phyloP scores from a whole-genome alignment of 1,140 invertebrate genomes.

The Papilio polytes region DNA sequence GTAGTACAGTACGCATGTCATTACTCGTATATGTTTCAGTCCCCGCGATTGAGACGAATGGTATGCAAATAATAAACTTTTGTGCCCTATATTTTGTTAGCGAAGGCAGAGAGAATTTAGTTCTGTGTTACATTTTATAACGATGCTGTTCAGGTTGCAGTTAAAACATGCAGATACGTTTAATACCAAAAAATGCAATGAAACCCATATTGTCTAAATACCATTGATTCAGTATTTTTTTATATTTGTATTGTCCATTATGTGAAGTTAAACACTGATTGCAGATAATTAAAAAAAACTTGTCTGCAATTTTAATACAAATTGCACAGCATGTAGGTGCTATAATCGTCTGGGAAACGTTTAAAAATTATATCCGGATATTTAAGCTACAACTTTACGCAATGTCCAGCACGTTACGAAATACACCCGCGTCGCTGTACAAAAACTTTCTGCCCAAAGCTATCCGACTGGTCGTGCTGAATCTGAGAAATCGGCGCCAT shows the following conservation, averaged over 20 bases:
- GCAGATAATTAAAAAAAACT: background rate
- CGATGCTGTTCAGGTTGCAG: no score
- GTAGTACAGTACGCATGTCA: background rate
- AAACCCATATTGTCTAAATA: background rate
- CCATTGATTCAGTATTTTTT: background rate
- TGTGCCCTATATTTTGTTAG: no score
- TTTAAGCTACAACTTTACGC: conserved; percentile 55
- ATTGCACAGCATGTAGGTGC: background rate
- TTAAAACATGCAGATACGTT: no score
- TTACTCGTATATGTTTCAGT: background rate
- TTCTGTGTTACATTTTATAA: background rate
- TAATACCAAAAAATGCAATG: background rate
- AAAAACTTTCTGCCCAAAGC: conserved; percentile 74
- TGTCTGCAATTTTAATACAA: background rate
- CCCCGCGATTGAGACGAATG: background rate
- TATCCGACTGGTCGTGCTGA: conserved; percentile 67
- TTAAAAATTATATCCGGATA: conserved; percentile 24
- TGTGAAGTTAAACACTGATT: background rate
- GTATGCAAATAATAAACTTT: no score
- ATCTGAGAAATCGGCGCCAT: conserved; percentile 69
- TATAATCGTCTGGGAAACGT: conserved; percentile 36
- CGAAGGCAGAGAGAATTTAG: no score
- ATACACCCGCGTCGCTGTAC: conserved; percentile 55
- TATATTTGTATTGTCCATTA: background rate
- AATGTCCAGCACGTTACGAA: conserved; percentile 55